These are phyloP conservation scores for Drosophila maculinotata DNA, from an alignment of 2,888 invertebrate genomes.

Conservation along the genomic window DNA sequence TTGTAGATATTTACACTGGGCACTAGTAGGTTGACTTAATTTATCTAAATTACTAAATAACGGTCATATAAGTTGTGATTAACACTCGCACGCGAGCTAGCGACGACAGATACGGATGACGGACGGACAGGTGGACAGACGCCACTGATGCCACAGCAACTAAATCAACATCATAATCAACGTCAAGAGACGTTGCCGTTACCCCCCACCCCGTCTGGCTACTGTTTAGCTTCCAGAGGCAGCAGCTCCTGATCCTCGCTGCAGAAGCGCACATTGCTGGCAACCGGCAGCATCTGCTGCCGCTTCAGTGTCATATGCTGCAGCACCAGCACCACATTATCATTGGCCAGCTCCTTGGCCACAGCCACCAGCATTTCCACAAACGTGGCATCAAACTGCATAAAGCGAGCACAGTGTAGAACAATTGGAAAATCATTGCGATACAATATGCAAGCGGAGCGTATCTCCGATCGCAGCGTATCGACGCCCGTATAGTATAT, in stretches of 20 bases:
- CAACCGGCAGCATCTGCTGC: slow-evolving; percentile 66
- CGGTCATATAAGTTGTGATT: slow-evolving; percentile 27
- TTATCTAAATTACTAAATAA: slow-evolving; percentile 31
- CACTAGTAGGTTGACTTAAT: slow-evolving; percentile 30
- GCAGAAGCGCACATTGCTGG: slow-evolving; percentile 68
- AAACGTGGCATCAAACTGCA: slow-evolving; percentile 89
- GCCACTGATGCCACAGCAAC: slow-evolving; percentile 23
- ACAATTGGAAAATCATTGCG: slow-evolving; percentile 86
- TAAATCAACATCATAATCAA: slow-evolving; percentile 4
- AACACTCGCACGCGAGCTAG: slow-evolving; percentile 29
- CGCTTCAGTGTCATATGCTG: slow-evolving; percentile 70
- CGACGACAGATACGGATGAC: background rate
- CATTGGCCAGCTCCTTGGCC: slow-evolving; percentile 86
- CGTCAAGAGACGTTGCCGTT: background rate
- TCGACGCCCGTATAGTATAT: slow-evolving; percentile 90
- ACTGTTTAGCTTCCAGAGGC: slow-evolving; percentile 34
- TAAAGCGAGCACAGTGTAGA: slow-evolving; percentile 88
- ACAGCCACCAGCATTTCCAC: slow-evolving; percentile 88
- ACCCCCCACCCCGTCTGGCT: background rate
- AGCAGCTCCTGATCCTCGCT: slow-evolving; percentile 51
- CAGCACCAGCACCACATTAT: slow-evolving; percentile 86
- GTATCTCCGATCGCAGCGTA: slow-evolving; percentile 87
- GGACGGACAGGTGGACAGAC: background rate
- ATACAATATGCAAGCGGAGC: slow-evolving; percentile 85
- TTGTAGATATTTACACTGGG: slow-evolving; percentile 21